Conservation (phyloP, 2,113 vertebrate genomes). For the Dromaius novaehollandiae region DNA sequence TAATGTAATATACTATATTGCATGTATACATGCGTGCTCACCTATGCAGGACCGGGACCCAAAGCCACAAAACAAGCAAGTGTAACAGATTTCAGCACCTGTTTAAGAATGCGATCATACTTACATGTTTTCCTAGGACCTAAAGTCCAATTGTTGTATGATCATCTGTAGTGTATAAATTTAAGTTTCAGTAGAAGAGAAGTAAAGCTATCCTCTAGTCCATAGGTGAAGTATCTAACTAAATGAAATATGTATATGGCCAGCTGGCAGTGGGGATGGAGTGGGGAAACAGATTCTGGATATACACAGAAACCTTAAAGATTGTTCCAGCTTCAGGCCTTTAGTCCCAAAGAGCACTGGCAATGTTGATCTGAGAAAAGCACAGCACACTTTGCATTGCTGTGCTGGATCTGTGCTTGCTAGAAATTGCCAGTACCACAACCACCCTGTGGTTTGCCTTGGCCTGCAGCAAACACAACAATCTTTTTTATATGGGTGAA, state of each 20-base stretch:
- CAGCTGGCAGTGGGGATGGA: too few relatives aligned
- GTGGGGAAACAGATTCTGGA: not conserved
- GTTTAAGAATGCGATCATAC: not conserved
- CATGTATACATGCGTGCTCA: not conserved
- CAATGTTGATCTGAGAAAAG: not conserved
- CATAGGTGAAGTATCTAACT: accelerated
- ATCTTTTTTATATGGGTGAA: not conserved
- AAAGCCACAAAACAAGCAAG: not conserved
- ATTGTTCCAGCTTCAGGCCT: not conserved
- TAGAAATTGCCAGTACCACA: not conserved
- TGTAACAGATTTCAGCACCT: not conserved
- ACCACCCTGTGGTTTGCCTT: not conserved
- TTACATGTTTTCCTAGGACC: not conserved
- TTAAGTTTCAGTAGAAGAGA: not conserved
- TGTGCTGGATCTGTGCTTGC: not conserved
- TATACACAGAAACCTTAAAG: not conserved
- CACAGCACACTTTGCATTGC: not conserved
- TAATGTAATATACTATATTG: not conserved
- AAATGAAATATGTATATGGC: not conserved
- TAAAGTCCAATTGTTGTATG: not conserved
- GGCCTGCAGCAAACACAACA: not conserved
- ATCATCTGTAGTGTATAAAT: not conserved
- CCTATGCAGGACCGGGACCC: not conserved
- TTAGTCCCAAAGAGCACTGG: not conserved
- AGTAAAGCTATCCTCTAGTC: not conserved